These are phyloP conservation scores for Diorhabda carinulata DNA, from an alignment of 1,140 invertebrate species.

Conservation along the genomic window DNA sequence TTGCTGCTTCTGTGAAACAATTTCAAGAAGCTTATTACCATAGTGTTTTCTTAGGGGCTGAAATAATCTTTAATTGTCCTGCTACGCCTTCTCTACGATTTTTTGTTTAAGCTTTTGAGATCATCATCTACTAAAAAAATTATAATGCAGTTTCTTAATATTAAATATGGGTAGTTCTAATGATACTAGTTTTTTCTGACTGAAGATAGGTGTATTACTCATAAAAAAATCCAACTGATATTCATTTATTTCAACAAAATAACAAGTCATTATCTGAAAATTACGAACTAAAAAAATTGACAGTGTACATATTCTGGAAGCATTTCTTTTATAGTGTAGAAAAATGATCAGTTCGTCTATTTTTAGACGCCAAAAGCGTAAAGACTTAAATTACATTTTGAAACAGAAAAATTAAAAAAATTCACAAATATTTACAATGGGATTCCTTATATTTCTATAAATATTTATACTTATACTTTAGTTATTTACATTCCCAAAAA, in stretches of 20 bases:
- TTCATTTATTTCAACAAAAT: constrained; percentile 47
- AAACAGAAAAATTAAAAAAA: constrained; percentile 43
- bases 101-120: no score
- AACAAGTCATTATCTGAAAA: constrained; percentile 44
- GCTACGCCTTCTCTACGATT: no score
- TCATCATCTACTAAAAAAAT: no score
- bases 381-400: constrained; percentile 41
- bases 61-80: no score
- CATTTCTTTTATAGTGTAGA: constrained; percentile 45
- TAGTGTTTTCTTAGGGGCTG: no score
- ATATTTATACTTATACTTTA: constrained; percentile 32
- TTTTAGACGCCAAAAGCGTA: constrained; percentile 37
- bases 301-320: constrained; percentile 45
- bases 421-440: constrained; percentile 44
- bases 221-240: constrained; percentile 37
- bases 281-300: constrained; percentile 46
- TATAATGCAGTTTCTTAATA: no score
- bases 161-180: no score
- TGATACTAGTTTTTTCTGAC: no score
- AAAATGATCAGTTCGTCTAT: constrained; percentile 44
- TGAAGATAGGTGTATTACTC: no score
- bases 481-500: constrained; percentile 39
- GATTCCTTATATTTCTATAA: constrained; percentile 29
- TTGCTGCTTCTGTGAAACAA: no score
- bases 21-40: no score